A percentile compares a stretch with the other conserved stretches of the same genome.
These are phyloP conservation scores for Rutilus rutilus DNA, from an alignment of 2,113 vertebrate species.

Conservation along the genomic window DNA sequence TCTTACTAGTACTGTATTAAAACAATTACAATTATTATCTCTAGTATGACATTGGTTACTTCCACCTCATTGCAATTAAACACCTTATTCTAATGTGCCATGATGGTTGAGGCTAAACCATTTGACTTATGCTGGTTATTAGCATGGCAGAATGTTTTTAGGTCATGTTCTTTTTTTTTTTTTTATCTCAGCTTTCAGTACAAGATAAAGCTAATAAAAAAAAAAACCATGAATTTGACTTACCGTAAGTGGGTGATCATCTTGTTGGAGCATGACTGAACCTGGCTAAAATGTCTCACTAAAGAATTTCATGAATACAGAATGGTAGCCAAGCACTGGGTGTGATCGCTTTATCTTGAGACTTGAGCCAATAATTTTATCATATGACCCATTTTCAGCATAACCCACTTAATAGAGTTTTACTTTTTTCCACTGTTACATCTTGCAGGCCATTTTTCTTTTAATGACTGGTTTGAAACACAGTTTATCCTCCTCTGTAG, in stretches of 20 bases:
- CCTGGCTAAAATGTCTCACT: background rate
- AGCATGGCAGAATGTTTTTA: background rate
- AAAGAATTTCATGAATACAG: slow-evolving; percentile 7
- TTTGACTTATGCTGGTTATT: background rate
- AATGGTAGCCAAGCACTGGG: background rate
- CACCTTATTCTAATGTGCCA: background rate
- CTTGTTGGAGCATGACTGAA: slow-evolving; percentile 17
- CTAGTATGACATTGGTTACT: background rate
- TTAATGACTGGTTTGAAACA: background rate
- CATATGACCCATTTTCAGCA: background rate
- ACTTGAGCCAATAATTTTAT: background rate
- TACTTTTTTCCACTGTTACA: background rate
- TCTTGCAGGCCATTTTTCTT: background rate
- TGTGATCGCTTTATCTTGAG: background rate
- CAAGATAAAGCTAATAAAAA: background rate
- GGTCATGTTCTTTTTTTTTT: background rate
- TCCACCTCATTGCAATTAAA: background rate
- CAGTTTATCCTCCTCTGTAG: background rate
- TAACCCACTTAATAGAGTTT: background rate
- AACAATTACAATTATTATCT: background rate
- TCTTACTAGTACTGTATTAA: background rate
- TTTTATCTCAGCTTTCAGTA: background rate
- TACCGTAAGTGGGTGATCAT: background rate
- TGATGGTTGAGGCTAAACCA: background rate
- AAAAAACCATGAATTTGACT: slow-evolving; percentile 2